These are phyloP conservation scores for Leiothrix lutea DNA, from an alignment of 2,113 vertebrate species.

Conservation along the genomic window DNA sequence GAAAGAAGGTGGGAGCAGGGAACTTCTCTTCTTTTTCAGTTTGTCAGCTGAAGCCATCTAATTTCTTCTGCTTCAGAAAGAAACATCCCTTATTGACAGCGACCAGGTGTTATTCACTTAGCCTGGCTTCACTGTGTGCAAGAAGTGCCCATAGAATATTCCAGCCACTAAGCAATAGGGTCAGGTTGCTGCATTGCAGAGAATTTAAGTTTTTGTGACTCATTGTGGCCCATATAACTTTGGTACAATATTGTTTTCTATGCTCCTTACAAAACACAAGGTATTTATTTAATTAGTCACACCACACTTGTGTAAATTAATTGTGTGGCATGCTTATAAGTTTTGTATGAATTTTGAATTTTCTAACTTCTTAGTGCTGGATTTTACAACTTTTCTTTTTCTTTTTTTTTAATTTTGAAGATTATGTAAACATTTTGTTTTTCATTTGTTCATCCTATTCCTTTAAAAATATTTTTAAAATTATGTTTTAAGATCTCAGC, in stretches of 20 bases:
- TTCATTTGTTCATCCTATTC: background rate
- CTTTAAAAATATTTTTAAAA: background rate
- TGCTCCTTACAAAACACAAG: background rate
- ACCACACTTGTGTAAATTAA: background rate
- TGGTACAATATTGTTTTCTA: background rate
- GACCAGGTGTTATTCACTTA: background rate
- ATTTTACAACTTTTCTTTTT: background rate
- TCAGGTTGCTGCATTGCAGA: background rate
- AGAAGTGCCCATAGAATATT: background rate
- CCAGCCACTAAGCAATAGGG: background rate
- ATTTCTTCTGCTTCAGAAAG: background rate
- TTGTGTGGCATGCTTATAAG: background rate
- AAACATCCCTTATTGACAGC: background rate
- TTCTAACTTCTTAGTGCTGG: background rate
- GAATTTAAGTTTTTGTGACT: background rate
- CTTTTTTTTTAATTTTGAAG: background rate
- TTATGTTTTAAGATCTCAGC: background rate
- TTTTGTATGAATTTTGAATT: background rate
- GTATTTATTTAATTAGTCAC: background rate
- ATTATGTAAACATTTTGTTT: background rate
- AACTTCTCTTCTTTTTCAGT: background rate
- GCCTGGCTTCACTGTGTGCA: background rate
- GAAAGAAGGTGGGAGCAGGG: fast-evolving
- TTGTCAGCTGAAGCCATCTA: background rate
- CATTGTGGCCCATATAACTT: background rate